Evolutionary conservation across 2,888 invertebrate genomes (phyloP).

Genomic region (Rhyacophila evoluta): DNA sequence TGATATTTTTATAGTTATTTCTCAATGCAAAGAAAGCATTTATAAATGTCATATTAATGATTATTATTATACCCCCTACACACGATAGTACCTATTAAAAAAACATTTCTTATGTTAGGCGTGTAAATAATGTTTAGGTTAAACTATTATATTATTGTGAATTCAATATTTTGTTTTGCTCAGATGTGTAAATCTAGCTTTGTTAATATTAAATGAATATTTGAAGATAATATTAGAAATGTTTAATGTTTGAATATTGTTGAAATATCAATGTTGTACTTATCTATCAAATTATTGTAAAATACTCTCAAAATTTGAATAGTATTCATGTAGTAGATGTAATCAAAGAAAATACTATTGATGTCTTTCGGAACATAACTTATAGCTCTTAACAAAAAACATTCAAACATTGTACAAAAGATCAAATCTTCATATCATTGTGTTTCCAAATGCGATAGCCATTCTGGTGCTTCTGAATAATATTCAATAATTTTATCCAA

Average conservation of each 20-base stretch:
- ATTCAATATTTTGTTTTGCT: not conserved
- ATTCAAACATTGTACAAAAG: conserved; percentile 5
- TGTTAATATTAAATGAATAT: not conserved
- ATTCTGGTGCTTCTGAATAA: too few relatives aligned
- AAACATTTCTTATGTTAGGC: not conserved
- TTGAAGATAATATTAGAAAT: not conserved
- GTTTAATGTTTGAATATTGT: not conserved
- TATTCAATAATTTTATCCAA: too few relatives aligned
- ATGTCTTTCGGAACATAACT: not conserved
- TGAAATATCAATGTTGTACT: conserved; percentile 10
- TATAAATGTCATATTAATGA: conserved; percentile 33
- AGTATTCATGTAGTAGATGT: not conserved
- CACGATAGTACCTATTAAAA: not conserved
- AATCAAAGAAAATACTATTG: not conserved
- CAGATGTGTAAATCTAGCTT: not conserved
- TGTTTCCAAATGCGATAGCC: not conserved
- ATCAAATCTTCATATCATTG: not conserved
- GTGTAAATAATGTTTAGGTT: not conserved
- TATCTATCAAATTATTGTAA: not conserved
- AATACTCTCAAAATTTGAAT: not conserved
- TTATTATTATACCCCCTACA: not conserved
- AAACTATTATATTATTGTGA: not conserved
- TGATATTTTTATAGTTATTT: conserved; percentile 49
- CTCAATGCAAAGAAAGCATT: conserved; percentile 50
- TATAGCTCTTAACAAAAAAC: not conserved